Evolutionary conservation across 2,797 vertebrate species (phyloP).

Genomic region (Carapus acus): DNA sequence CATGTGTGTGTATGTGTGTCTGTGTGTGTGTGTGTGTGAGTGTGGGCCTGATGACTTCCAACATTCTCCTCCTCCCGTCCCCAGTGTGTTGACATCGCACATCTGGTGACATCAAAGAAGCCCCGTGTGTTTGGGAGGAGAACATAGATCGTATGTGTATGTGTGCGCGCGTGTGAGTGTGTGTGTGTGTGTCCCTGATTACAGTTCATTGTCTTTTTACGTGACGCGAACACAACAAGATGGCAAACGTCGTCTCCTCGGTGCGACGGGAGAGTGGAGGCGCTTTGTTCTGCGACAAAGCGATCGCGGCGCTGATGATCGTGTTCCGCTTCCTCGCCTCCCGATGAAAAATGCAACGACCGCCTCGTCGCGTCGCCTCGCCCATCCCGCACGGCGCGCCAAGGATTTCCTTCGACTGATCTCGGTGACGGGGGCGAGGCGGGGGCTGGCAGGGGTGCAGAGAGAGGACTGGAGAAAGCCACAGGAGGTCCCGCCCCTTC

Average conservation of each 20-base stretch:
- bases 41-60: too few species aligned
- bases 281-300: slow-evolving; percentile 54
- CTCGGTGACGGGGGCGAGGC: slow-evolving; percentile 35
- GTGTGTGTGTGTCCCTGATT: neutral
- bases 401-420: slow-evolving; percentile 46
- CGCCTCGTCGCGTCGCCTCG: slow-evolving; percentile 26
- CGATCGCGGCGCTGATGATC: slow-evolving; percentile 50
- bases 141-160: too few species aligned
- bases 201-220: neutral
- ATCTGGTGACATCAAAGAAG: too few species aligned
- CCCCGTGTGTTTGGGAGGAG: too few species aligned
- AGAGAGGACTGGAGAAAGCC: slow-evolving; percentile 49
- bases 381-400: slow-evolving; percentile 40
- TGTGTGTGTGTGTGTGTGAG: too few species aligned
- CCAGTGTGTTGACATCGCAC: too few species aligned
- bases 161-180: too few species aligned
- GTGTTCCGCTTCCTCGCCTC: slow-evolving; percentile 49
- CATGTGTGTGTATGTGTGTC: too few species aligned
- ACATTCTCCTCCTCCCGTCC: too few species aligned
- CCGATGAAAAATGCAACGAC: slow-evolving; percentile 52
- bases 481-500: slow-evolving; percentile 62
- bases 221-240: slow-evolving; percentile 1
- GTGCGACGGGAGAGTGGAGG: slow-evolving; percentile 21
- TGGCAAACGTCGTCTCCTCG: slow-evolving; percentile 13
- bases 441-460: too few species aligned